Percentiles rank a stretch among this genome's conserved stretches.
These are phyloP conservation scores for Pogonocherus hispidulus DNA, from an alignment of 2,888 invertebrate species.

Conservation along the genomic window DNA sequence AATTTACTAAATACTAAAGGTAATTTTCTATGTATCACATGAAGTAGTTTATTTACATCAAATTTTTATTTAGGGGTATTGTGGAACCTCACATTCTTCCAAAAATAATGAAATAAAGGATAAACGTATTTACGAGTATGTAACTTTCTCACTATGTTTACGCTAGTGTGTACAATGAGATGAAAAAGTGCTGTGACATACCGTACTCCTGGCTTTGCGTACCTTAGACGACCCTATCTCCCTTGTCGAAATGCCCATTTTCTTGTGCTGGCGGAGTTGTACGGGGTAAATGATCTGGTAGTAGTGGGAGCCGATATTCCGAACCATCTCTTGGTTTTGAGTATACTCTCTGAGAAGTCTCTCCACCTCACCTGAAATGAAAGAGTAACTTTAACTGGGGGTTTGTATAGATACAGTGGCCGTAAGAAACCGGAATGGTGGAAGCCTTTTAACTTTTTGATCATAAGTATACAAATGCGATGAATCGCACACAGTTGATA, in stretches of 20 bases:
- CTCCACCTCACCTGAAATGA: constrained; percentile 87
- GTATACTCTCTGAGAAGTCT: constrained; percentile 90
- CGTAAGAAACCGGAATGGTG: no score
- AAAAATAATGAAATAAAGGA: no score
- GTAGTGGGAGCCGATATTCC: constrained; percentile 91
- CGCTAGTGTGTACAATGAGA: constrained; percentile 51
- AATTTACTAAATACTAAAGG: no score
- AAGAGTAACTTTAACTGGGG: constrained; percentile 27
- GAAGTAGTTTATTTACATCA: no score
- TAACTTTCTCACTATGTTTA: constrained; percentile 15
- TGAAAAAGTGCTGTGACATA: constrained; percentile 70
- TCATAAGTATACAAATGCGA: no score
- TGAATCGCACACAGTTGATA: no score
- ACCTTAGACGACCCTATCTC: constrained; percentile 92
- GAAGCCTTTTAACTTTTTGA: no score
- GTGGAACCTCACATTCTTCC: no score
- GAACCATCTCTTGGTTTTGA: constrained; percentile 93
- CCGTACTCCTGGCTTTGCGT: constrained; percentile 74
- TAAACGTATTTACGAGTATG: no score
- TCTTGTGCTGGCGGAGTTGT: constrained; percentile 94
- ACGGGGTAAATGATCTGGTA: constrained; percentile 96
- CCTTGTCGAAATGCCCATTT: constrained; percentile 95
- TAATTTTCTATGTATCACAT: no score
- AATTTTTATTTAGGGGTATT: no score
- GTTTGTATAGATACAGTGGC: not conserved